Percentiles rank a stretch among this genome's conserved stretches.
Evolutionary conservation across 2,888 invertebrate species (phyloP).

Genomic region (Gerris lacustris): DNA sequence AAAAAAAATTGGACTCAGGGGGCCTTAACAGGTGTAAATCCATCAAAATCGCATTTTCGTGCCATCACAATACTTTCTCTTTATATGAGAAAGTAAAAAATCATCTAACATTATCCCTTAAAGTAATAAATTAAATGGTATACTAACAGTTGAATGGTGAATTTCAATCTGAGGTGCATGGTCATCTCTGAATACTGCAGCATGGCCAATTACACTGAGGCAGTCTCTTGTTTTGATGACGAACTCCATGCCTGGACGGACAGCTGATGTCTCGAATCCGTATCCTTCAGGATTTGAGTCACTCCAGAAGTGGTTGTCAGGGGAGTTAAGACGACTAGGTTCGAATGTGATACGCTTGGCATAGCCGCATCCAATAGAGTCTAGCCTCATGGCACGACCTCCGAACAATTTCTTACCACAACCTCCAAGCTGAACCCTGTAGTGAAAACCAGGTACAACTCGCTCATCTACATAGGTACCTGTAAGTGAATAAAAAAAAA

Average conservation of each 20-base stretch:
- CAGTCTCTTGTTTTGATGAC: constrained; percentile 42
- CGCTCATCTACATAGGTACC: constrained; percentile 61
- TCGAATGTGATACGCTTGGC: constrained; percentile 62
- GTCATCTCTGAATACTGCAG: constrained; percentile 54
- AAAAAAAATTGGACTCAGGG: too few species aligned
- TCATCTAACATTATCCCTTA: too few species aligned
- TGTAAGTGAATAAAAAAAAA: constrained; percentile 33
- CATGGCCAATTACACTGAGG: constrained; percentile 45
- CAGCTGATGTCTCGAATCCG: constrained; percentile 54
- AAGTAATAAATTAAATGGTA: too few species aligned
- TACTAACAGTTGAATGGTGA: constrained; percentile 45
- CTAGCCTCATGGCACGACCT: constrained; percentile 49
- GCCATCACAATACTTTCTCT: too few species aligned
- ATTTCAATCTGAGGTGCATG: constrained; percentile 51
- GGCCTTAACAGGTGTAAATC: too few species aligned
- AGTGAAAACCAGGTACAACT: constrained; percentile 59
- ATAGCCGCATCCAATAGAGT: constrained; percentile 60
- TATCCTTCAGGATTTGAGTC: constrained; percentile 61
- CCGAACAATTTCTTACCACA: constrained; percentile 47
- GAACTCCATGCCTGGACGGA: constrained; percentile 54
- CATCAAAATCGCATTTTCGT: too few species aligned
- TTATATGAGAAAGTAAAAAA: too few species aligned
- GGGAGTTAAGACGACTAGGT: constrained; percentile 41
- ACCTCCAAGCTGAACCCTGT: constrained; percentile 56
- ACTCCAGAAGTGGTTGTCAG: constrained; percentile 59